These are phyloP conservation scores for Fistularia tabacaria DNA, from an alignment of 2,797 vertebrate genomes.

Conservation along the genomic window DNA sequence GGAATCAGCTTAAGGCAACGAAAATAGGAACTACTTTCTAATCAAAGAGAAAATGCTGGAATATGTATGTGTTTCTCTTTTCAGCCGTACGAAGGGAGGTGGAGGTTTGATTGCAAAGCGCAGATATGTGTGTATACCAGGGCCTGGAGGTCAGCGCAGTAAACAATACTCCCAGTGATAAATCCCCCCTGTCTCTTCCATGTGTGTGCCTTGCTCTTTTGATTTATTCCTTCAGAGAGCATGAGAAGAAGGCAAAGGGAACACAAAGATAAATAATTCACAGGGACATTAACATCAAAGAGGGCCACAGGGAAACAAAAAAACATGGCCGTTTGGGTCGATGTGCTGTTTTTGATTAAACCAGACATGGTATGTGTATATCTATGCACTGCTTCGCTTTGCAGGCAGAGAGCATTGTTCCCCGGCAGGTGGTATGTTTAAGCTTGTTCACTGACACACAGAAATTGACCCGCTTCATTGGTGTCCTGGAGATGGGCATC, in stretches of 20 bases:
- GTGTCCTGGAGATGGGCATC: constrained; percentile 19
- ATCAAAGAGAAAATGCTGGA: constrained; percentile 2
- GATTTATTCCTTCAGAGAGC: constrained; percentile 72
- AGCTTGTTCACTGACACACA: constrained; percentile 3
- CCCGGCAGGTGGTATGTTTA: constrained; percentile 42
- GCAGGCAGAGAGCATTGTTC: constrained; percentile 29
- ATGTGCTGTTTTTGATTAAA: constrained; percentile 70
- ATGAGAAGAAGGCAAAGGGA: constrained; percentile 64
- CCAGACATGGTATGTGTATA: constrained; percentile 35
- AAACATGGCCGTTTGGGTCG: constrained; percentile 67
- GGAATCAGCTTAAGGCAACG: background rate
- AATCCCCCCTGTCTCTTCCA: constrained; percentile 61
- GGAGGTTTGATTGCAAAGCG: constrained; percentile 57
- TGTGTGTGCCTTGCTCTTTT: constrained; percentile 57
- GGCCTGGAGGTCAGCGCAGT: constrained; percentile 63
- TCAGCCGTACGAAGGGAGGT: constrained; percentile 30
- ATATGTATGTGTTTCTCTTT: constrained; percentile 25
- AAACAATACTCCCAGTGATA: constrained; percentile 70
- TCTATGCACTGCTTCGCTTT: constrained; percentile 32
- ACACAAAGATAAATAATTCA: constrained; percentile 74
- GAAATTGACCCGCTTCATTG: constrained; percentile 36
- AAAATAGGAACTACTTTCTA: background rate
- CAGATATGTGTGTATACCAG: constrained; percentile 63
- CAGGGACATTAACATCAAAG: constrained; percentile 73
- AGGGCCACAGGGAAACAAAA: constrained; percentile 64